Conservation (phyloP, 2,797 vertebrate genomes). For the Mormyrus proboscirostris region DNA sequence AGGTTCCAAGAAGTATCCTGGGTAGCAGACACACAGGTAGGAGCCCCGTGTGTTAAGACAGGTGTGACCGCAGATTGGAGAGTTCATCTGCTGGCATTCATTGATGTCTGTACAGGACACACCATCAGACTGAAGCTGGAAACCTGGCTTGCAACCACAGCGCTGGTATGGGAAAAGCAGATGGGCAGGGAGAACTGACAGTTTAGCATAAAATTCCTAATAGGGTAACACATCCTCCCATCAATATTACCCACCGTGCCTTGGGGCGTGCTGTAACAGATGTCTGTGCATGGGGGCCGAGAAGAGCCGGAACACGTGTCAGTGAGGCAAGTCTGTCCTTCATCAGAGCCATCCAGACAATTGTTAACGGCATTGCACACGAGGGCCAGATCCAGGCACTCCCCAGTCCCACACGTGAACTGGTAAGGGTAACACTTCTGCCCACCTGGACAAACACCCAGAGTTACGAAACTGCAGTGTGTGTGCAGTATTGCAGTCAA, state of each 20-base stretch:
- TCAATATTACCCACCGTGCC: conserved; percentile 68
- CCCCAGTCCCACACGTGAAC: conserved; percentile 62
- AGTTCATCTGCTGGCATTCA: conserved; percentile 56
- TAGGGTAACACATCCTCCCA: background rate
- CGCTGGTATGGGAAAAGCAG: conserved; percentile 49
- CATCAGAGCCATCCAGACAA: conserved; percentile 73
- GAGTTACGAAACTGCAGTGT: background rate
- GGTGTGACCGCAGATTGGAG: conserved; percentile 68
- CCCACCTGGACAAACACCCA: conserved; percentile 52
- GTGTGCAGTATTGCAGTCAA: background rate
- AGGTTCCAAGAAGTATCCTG: conserved; percentile 73
- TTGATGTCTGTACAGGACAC: conserved; percentile 70
- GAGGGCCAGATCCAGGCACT: conserved; percentile 62
- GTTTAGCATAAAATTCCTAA: background rate
- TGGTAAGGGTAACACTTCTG: conserved; percentile 56
- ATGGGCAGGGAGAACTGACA: background rate
- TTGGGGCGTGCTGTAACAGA: conserved; percentile 68
- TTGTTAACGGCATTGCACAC: conserved; percentile 67
- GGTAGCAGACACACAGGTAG: conserved; percentile 67
- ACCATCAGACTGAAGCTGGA: conserved; percentile 42
- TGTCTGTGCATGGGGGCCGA: conserved; percentile 55
- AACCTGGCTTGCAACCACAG: conserved; percentile 68
- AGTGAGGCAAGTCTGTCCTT: conserved; percentile 59
- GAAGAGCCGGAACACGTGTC: conserved; percentile 52
- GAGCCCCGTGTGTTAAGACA: conserved; percentile 73